phyloP scores from a whole-genome alignment of 2,113 vertebrate species.

The Setophaga kirtlandii region DNA sequence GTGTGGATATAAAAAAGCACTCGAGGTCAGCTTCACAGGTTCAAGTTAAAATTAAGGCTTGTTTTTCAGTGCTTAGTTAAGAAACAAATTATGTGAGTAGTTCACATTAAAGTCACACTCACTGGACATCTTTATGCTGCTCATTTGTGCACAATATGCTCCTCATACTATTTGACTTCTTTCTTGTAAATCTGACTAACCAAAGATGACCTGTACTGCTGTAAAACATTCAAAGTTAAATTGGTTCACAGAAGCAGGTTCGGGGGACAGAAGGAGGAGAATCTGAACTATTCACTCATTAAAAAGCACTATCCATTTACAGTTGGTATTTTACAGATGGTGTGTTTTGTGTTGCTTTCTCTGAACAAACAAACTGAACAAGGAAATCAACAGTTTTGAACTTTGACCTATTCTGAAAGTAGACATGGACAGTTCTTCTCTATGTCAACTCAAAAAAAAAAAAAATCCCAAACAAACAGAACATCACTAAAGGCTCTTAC shows the following conservation, averaged over 20 bases:
- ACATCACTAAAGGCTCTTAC: not conserved
- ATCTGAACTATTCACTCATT: not conserved
- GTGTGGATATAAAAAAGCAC: not conserved
- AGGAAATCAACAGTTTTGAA: not conserved
- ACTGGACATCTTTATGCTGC: not conserved
- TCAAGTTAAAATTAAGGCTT: not conserved
- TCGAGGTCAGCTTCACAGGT: not conserved
- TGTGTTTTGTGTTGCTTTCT: not conserved
- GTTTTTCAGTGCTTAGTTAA: not conserved
- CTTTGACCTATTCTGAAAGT: not conserved
- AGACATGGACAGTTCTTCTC: not conserved
- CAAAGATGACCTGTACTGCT: not conserved
- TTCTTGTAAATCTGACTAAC: not conserved
- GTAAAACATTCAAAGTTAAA: not conserved
- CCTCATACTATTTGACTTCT: not conserved
- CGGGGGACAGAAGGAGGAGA: not conserved
- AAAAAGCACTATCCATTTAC: not conserved
- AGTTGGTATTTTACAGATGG: slow-evolving; percentile 6
- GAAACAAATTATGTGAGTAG: not conserved
- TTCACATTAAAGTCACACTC: not conserved
- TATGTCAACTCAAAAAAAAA: not conserved
- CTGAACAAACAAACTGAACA: not conserved
- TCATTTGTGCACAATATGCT: not conserved
- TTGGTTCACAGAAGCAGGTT: not conserved
- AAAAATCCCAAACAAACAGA: not conserved